These are phyloP conservation scores for Drosophila kurseongensis DNA, from an alignment of 1,140 invertebrate genomes.

Conservation along the genomic window DNA sequence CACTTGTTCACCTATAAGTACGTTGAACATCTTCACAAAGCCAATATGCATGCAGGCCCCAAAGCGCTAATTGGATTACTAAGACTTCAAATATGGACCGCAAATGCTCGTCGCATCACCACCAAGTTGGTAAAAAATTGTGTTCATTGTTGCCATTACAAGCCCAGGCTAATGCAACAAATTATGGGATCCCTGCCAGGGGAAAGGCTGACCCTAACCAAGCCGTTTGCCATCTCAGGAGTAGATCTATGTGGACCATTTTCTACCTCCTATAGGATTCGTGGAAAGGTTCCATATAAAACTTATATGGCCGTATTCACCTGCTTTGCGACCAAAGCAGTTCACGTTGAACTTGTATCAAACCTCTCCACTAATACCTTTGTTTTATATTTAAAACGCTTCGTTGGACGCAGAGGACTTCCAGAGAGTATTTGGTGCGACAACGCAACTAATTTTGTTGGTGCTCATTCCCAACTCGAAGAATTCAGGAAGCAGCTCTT, in stretches of 20 bases:
- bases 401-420: neutral
- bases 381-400: too few species aligned
- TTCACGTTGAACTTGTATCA: neutral
- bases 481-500: neutral
- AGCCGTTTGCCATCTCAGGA: too few species aligned
- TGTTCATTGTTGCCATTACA: neutral
- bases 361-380: too few species aligned
- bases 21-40: neutral
- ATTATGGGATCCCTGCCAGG: too few species aligned
- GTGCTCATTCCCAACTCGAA: neutral
- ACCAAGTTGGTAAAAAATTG: neutral
- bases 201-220: too few species aligned
- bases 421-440: neutral
- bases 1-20: neutral
- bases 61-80: too few species aligned
- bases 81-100: too few species aligned
- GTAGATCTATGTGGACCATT: neutral
- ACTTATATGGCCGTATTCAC: constrained; percentile 1
- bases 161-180: neutral
- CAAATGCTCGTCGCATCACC: neutral
- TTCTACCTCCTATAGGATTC: constrained; percentile 1
- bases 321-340: neutral
- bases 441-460: neutral
- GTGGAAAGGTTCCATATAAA: neutral
- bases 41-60: neutral